Evolutionary conservation across 2,888 invertebrate species (phyloP).

Genomic region (Sphaerophoria rueppellii): DNA sequence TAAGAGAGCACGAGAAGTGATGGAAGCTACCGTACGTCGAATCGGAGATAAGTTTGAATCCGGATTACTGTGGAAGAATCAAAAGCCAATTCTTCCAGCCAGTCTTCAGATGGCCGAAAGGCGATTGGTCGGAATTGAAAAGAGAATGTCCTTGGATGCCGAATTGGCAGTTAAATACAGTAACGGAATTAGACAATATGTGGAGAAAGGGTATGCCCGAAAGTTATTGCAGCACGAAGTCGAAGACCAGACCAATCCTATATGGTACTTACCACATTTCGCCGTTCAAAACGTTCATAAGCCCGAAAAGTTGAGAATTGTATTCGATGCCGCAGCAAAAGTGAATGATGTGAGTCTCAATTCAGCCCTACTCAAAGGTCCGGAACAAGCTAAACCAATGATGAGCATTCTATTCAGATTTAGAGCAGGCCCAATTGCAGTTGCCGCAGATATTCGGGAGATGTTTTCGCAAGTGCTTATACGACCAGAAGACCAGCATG

Average conservation of each 20-base stretch:
- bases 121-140: not conserved
- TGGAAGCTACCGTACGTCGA: slow-evolving; percentile 30
- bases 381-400: slow-evolving; percentile 51
- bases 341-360: slow-evolving; percentile 74
- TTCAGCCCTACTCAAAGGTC: slow-evolving; percentile 74
- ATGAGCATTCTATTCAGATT: slow-evolving; percentile 78
- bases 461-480: not conserved
- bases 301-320: slow-evolving; percentile 74
- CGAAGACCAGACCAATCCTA: slow-evolving; percentile 10
- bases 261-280: slow-evolving; percentile 77
- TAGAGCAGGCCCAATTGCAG: slow-evolving; percentile 76
- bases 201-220: slow-evolving; percentile 70
- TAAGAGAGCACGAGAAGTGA: slow-evolving; percentile 24
- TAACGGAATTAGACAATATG: not conserved
- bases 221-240: slow-evolving; percentile 67
- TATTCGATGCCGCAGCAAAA: slow-evolving; percentile 76
- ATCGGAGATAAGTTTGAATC: slow-evolving; percentile 55
- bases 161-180: not conserved
- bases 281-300: slow-evolving; percentile 75
- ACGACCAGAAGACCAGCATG: not conserved
- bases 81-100: slow-evolving; percentile 13
- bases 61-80: slow-evolving; percentile 55
- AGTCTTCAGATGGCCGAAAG: not conserved
- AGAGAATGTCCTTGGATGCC: not conserved
- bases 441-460: slow-evolving; percentile 74